Percentiles rank a stretch among this genome's conserved stretches.
Evolutionary conservation across 53 echinoderm and acorn worm species (phyloP).

Genomic region (Holothuria scabra): DNA sequence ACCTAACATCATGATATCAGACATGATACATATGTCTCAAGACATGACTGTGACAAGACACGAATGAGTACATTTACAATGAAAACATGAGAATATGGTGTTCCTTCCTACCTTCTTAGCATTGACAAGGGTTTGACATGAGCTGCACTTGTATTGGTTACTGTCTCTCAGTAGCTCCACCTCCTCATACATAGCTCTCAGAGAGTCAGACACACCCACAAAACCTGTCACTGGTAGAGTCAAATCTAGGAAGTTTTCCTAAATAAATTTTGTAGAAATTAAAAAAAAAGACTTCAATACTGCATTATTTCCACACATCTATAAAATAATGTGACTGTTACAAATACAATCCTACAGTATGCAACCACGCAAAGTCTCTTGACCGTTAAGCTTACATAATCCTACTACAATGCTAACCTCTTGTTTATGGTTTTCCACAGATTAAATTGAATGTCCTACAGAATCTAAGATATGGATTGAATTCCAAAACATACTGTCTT

Average conservation of each 20-base stretch:
- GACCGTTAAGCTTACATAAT: too few relatives aligned
- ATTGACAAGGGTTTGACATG: slow-evolving; percentile 84
- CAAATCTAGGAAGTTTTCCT: slow-evolving; percentile 96
- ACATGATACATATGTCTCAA: too few relatives aligned
- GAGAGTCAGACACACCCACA: slow-evolving; percentile 72
- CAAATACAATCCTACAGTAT: background rate
- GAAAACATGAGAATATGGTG: too few relatives aligned
- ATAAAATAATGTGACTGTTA: background rate
- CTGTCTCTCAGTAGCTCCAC: slow-evolving; percentile 82
- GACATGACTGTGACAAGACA: too few relatives aligned
- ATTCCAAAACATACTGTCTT: too few relatives aligned
- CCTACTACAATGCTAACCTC: too few relatives aligned
- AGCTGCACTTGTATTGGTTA: slow-evolving; percentile 89
- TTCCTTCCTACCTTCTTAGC: slow-evolving; percentile 78
- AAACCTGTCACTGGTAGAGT: slow-evolving; percentile 85
- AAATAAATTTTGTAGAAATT: background rate
- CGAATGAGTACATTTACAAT: too few relatives aligned
- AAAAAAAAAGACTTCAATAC: background rate
- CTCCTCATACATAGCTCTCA: slow-evolving; percentile 75
- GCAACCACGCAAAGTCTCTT: background rate
- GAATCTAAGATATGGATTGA: too few relatives aligned
- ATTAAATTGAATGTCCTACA: too few relatives aligned
- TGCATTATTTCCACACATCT: background rate
- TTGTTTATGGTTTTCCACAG: too few relatives aligned
- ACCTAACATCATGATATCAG: too few relatives aligned